Base-by-base conservation (phyloP, 2,888 invertebrate species). In the Orchesellides sinensis region DNA sequence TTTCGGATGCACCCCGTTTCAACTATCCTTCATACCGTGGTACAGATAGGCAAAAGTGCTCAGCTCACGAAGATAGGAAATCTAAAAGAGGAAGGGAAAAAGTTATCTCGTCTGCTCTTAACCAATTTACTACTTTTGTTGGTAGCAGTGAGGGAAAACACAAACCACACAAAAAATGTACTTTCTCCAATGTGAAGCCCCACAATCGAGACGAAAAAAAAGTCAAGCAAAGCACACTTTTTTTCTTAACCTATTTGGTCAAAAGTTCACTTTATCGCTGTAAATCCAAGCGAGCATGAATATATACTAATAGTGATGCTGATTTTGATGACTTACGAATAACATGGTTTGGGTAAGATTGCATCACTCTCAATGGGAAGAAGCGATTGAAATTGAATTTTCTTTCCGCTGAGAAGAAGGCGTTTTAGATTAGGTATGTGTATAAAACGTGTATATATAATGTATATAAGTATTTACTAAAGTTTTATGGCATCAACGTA, bases 91-190 rank as follows among this genome's bases (percentile, higher is more conserved):
- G 14, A 27, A 35, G 35, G 35, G n/a, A 27, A 56, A 73, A 73
- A 73, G 70, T 70, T 70, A 70, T 70, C 70, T 56, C 14, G 49
- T 52, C 56, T 70, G 52, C 56, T 70, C 70, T 56, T 56, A 54
- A 70, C 56, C 70, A 70, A 70, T 70, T 70, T 70, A 70, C 54
- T 56, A 29, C 54, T 25, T 54, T 70, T 56, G 56, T 70, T 32
- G 70, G 19, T 17, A 35, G 40, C 35, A 23, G 19, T 27, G 23
- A 54, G 54, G 70, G 70, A 70, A 56, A 56, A 70, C 70, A 70
- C 12, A 54, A 70, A 70, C 70, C 56, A 40, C 54, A 54, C 23
- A 23, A 56, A 63, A 63, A 29, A 63, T 40, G n/a, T 21, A 56
- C 19, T 17, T 25, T 14, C 12, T 14, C 8, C 25, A 1, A 27